Evolutionary conservation across 2,113 vertebrate genomes (phyloP).

Genomic region (Xiphorhynchus elegans): DNA sequence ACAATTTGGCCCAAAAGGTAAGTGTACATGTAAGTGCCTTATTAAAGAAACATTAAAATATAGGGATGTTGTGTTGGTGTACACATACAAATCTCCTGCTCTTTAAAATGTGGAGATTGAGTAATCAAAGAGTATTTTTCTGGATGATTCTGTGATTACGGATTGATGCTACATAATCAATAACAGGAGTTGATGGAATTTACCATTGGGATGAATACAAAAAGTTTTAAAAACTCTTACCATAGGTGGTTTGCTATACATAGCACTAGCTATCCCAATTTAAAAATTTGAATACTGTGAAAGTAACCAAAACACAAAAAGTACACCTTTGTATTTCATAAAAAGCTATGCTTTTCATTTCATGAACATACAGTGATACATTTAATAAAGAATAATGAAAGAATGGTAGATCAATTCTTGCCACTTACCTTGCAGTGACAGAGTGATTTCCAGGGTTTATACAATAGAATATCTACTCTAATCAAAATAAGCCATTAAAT

Average conservation of each 20-base stretch:
- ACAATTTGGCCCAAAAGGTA: neutral
- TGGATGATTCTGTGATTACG: neutral
- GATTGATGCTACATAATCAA: neutral
- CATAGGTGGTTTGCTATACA: neutral
- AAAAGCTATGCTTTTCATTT: neutral
- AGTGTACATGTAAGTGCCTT: neutral
- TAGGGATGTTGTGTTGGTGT: neutral
- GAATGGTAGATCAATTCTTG: neutral
- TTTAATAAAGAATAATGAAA: neutral
- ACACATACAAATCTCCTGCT: neutral
- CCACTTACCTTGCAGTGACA: neutral
- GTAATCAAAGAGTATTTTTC: neutral
- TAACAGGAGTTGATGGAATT: neutral
- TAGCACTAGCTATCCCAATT: neutral
- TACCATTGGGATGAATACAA: neutral
- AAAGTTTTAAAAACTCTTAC: neutral
- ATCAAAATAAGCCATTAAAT: slow-evolving; percentile 34
- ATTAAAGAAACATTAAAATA: neutral
- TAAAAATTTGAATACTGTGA: neutral
- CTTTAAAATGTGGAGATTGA: neutral
- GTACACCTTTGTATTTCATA: neutral
- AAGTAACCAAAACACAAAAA: neutral
- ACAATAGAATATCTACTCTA: neutral
- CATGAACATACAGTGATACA: neutral
- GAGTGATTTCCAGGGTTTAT: neutral